Evolutionary conservation across 2,797 vertebrate species (phyloP).

Genomic region (Sebastes taczanowskii): DNA sequence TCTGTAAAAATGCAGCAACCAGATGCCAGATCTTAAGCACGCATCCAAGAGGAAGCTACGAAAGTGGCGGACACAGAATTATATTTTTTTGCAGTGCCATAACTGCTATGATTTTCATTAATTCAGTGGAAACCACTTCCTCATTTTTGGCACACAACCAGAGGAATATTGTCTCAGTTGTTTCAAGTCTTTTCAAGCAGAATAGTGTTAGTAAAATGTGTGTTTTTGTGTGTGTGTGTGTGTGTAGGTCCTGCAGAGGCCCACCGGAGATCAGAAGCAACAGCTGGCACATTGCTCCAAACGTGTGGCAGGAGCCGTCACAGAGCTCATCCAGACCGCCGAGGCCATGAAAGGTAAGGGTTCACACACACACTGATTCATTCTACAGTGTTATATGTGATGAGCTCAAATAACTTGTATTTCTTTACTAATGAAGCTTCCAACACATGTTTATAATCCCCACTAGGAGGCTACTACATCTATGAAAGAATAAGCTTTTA

Average conservation of each 20-base stretch:
- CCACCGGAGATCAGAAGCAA: constrained; percentile 89
- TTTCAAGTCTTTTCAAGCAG: not conserved
- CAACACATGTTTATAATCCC: not conserved
- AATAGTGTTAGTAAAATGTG: not conserved
- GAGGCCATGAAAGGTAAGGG: constrained; percentile 94
- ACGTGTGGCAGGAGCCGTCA: constrained; percentile 89
- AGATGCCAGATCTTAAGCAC: too few relatives aligned
- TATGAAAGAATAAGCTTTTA: not conserved
- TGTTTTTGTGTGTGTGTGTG: not conserved
- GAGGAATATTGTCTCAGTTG: not conserved
- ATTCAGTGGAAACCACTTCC: not conserved
- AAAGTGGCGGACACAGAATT: too few relatives aligned
- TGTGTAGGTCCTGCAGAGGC: constrained; percentile 89
- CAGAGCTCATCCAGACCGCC: constrained; percentile 92
- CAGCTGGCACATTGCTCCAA: constrained; percentile 90
- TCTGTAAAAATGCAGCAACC: too few relatives aligned
- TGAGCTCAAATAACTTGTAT: not conserved
- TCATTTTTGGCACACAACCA: not conserved
- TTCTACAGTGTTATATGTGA: not conserved
- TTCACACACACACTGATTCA: not conserved
- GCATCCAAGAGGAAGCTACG: too few relatives aligned
- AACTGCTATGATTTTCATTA: constrained; percentile 22
- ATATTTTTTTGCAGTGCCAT: too few relatives aligned
- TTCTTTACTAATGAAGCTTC: constrained; percentile 5
- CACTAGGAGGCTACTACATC: not conserved